Base-by-base conservation (phyloP, 2,797 vertebrate genomes). In the Gephyroberyx darwinii region DNA sequence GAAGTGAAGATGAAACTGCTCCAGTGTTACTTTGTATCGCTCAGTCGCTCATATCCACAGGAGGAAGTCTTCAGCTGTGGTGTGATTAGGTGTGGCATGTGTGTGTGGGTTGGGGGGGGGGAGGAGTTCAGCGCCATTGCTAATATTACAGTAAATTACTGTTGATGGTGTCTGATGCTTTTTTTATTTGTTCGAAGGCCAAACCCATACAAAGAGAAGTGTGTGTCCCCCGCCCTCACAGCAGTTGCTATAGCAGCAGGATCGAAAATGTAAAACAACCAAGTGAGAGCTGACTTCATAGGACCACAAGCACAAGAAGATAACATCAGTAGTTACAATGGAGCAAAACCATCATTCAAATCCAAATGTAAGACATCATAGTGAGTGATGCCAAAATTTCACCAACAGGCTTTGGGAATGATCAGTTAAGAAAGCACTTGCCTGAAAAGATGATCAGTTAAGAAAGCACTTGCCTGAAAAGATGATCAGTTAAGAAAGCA, bases 211-310 rank as follows among this genome's bases (percentile, higher is more conserved):
- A 1, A 31, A 26, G 17, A 50, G 47, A 9, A 43, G 71, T 64
- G 59, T 64, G 59, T 48, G 33, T 60, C 53, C 41, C 52, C 69
- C 35, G 70, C 13, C 20, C 17, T 51, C 7, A 59, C 41, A 35
- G 12, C 43, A 8, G 82, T 89, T 87, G 78, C 80, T 68, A 87
- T 88, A 77, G 77, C 78, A 85, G 70, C 84, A 67, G 60, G 64
- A 69, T 72, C 55, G 33, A 64, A 74, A 30, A 71, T 53, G 62
- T 9, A 52, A 48, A 62, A 56, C 55, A 64, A 41, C 20, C 20
- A 48, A 33, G 31, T 19, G 19, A 56, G 33, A 60, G 33, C 55
- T 63, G 22, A 52, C n/a, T 72, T 71, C 68, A 26, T 54, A n/a
- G 20, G 63, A 33, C 43, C 13, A 22, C n/a, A 50, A 17, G 26